Conservation (phyloP, 2,113 vertebrate genomes). For the Alaudala cheleensis region DNA sequence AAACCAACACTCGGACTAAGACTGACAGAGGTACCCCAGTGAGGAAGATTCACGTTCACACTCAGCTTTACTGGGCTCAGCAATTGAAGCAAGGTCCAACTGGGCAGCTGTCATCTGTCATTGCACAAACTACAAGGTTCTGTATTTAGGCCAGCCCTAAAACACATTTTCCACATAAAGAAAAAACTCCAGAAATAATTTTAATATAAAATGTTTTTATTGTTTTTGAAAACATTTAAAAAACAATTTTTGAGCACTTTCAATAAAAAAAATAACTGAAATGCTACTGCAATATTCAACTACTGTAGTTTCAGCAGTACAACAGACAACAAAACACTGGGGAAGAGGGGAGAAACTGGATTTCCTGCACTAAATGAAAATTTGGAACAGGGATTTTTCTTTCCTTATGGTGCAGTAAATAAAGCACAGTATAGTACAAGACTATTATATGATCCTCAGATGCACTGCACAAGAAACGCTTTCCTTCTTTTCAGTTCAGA, state of each 20-base stretch:
- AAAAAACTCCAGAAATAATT: neutral
- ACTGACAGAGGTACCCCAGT: neutral
- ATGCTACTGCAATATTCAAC: slow-evolving; percentile 95
- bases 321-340: slow-evolving; percentile 87
- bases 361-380: slow-evolving; percentile 89
- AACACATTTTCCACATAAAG: neutral
- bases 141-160: neutral
- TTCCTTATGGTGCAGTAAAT: slow-evolving; percentile 82
- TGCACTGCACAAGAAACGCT: slow-evolving; percentile 84
- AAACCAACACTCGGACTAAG: neutral
- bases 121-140: fast-evolving
- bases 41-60: neutral
- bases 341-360: slow-evolving; percentile 69
- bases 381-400: slow-evolving; percentile 78
- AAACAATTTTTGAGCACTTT: slow-evolving; percentile 94
- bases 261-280: slow-evolving; percentile 91
- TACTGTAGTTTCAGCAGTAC: slow-evolving; percentile 95
- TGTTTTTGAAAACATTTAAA: slow-evolving; percentile 96
- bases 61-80: neutral
- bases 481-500: slow-evolving; percentile 86
- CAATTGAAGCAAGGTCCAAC: neutral
- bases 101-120: neutral
- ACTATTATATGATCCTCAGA: slow-evolving; percentile 87
- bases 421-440: slow-evolving; percentile 82
- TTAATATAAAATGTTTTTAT: slow-evolving; percentile 97